Percentiles rank a stretch among this genome's conserved stretches.
Conservation (phyloP, 1,140 invertebrate genomes). For the Drosophila suzukii region DNA sequence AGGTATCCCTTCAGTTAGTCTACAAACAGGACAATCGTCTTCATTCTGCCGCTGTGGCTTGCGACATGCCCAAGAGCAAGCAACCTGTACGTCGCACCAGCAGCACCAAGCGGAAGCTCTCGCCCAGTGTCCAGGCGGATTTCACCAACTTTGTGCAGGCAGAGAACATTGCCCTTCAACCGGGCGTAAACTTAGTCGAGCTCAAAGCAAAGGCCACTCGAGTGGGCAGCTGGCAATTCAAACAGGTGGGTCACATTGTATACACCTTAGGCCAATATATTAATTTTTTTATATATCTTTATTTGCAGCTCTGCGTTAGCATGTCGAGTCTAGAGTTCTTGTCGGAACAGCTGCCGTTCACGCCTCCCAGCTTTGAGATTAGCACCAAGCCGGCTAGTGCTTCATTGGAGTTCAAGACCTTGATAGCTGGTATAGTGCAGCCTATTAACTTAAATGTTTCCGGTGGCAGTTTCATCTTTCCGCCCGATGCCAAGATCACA, state of each 20-base stretch:
- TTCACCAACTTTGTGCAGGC: slow-evolving; percentile 87
- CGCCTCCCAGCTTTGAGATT: slow-evolving; percentile 84
- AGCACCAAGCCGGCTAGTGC: slow-evolving; percentile 85
- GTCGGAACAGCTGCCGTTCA: slow-evolving; percentile 85
- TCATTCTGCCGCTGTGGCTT: slow-evolving; percentile 88
- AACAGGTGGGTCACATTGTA: slow-evolving; percentile 51
- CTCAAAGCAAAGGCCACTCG: slow-evolving; percentile 87
- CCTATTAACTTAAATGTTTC: slow-evolving; percentile 88
- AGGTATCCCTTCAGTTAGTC: slow-evolving; percentile 87
- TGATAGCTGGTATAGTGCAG: slow-evolving; percentile 90
- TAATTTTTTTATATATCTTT: not conserved
- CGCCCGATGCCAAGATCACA: slow-evolving; percentile 85
- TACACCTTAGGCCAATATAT: not conserved
- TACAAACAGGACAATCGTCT: slow-evolving; percentile 92
- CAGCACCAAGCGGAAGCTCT: slow-evolving; percentile 85
- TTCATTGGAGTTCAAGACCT: slow-evolving; percentile 85
- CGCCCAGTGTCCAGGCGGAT: slow-evolving; percentile 87
- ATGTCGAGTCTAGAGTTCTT: slow-evolving; percentile 87
- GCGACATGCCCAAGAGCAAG: slow-evolving; percentile 86
- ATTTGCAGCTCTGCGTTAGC: slow-evolving; percentile 58
- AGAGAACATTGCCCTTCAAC: slow-evolving; percentile 86
- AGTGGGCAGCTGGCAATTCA: slow-evolving; percentile 81
- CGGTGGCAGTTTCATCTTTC: slow-evolving; percentile 88
- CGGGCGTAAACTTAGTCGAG: slow-evolving; percentile 90
- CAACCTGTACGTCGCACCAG: slow-evolving; percentile 77